phyloP scores from a whole-genome alignment of 1,140 invertebrate genomes.

The Marisa cornuarietis region DNA sequence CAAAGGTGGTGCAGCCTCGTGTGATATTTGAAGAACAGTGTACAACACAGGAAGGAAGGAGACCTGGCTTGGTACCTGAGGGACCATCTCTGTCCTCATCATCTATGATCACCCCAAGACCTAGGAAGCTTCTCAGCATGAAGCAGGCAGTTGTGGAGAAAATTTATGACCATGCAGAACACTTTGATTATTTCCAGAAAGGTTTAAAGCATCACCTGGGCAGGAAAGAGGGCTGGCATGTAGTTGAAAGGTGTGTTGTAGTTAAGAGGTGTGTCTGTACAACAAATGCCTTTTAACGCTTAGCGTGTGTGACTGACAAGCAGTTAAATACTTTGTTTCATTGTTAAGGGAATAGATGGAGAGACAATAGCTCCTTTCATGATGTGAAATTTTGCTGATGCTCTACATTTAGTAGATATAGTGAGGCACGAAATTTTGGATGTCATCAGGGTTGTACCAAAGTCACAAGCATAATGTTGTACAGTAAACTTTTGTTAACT shows the following conservation, averaged over 20 bases:
- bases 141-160: slow-evolving; percentile 35
- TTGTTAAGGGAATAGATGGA: too few species aligned
- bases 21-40: slow-evolving; percentile 3
- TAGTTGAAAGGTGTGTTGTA: slow-evolving; percentile 45
- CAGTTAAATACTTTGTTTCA: too few species aligned
- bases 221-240: slow-evolving; percentile 46
- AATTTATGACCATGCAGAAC: slow-evolving; percentile 37
- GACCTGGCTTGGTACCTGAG: neutral
- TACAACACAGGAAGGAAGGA: neutral
- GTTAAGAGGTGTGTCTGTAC: neutral
- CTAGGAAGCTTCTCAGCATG: slow-evolving; percentile 21
- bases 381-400: too few species aligned
- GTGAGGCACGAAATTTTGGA: too few species aligned
- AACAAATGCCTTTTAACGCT: too few species aligned
- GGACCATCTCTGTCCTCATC: neutral
- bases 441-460: too few species aligned
- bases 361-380: too few species aligned
- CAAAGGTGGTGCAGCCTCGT: neutral
- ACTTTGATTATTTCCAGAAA: slow-evolving; percentile 44
- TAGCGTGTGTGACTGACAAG: too few species aligned
- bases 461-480: too few species aligned
- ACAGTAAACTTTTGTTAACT: too few species aligned
- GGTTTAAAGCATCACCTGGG: slow-evolving; percentile 41
- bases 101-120: neutral
- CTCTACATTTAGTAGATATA: too few species aligned